Evolutionary conservation across 1,140 invertebrate species (phyloP).

Genomic region (Archivesica marissinica): DNA sequence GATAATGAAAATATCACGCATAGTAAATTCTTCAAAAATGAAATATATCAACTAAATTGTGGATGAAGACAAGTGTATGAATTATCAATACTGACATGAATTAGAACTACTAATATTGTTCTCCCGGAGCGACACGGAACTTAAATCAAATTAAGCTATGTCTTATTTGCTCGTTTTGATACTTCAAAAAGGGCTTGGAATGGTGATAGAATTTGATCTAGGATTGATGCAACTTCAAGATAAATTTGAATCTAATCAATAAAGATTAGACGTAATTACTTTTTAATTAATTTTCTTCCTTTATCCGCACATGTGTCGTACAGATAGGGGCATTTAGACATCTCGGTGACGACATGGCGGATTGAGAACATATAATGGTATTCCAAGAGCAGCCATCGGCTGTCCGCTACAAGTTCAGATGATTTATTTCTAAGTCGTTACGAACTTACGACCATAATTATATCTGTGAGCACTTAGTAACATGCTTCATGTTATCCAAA

Average conservation of each 20-base stretch:
- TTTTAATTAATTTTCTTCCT: constrained; percentile 53
- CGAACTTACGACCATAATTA: too few species aligned
- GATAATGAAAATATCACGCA: too few species aligned
- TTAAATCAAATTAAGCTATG: background rate
- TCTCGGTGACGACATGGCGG: background rate
- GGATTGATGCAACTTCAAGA: constrained; percentile 15
- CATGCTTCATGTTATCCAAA: too few species aligned
- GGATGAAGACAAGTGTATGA: too few species aligned
- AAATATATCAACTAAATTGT: too few species aligned
- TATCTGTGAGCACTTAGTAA: too few species aligned
- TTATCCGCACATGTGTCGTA: constrained; percentile 30
- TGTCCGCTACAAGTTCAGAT: too few species aligned
- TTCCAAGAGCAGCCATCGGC: background rate
- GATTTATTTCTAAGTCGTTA: too few species aligned
- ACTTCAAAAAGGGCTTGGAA: background rate
- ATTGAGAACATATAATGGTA: background rate
- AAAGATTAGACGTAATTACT: constrained; percentile 47
- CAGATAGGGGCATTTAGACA: constrained; percentile 47
- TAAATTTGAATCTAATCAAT: constrained; percentile 40
- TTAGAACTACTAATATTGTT: too few species aligned
- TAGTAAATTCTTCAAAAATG: too few species aligned
- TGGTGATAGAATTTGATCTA: constrained; percentile 18
- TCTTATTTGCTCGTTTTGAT: background rate
- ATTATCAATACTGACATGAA: too few species aligned
- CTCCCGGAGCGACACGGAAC: too few species aligned